phyloP scores from a whole-genome alignment of 53 echinoderm and acorn worm species.

The Crossaster papposus region DNA sequence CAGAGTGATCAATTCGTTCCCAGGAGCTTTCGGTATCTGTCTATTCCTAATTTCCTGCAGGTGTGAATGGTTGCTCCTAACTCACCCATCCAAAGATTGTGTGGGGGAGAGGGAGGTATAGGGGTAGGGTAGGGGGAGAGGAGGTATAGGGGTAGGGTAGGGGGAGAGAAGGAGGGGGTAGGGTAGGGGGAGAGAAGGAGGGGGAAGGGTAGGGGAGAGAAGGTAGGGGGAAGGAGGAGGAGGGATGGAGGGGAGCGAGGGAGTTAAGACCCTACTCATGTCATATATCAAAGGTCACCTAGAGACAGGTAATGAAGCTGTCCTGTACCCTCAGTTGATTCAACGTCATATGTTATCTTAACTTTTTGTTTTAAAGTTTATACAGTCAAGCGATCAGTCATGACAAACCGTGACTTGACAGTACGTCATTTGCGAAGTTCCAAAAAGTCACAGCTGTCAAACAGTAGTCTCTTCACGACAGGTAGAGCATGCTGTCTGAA shows the following conservation, averaged over 20 bases:
- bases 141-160: too few species aligned
- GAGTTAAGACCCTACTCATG: background rate
- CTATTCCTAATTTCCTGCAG: background rate
- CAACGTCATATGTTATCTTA: background rate
- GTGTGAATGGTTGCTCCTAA: background rate
- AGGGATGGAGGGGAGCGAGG: too few species aligned
- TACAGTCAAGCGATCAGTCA: background rate
- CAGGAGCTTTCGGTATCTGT: background rate
- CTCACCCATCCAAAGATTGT: background rate
- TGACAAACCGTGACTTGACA: background rate
- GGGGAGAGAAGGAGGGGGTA: too few species aligned
- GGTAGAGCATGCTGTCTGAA: too few species aligned
- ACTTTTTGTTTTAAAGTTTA: background rate
- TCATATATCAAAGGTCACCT: slow-evolving; percentile 32
- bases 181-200: too few species aligned
- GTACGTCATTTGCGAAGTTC: too few species aligned
- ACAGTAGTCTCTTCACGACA: too few species aligned
- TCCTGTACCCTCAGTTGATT: slow-evolving; percentile 21
- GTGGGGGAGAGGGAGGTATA: background rate
- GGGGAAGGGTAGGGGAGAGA: too few species aligned
- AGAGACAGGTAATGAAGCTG: background rate
- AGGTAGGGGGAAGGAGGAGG: too few species aligned
- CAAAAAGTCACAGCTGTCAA: too few species aligned
- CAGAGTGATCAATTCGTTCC: background rate
- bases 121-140: too few species aligned